These are phyloP conservation scores for Ophonus ardosiacus DNA, from an alignment of 2,888 invertebrate genomes.

Conservation along the genomic window DNA sequence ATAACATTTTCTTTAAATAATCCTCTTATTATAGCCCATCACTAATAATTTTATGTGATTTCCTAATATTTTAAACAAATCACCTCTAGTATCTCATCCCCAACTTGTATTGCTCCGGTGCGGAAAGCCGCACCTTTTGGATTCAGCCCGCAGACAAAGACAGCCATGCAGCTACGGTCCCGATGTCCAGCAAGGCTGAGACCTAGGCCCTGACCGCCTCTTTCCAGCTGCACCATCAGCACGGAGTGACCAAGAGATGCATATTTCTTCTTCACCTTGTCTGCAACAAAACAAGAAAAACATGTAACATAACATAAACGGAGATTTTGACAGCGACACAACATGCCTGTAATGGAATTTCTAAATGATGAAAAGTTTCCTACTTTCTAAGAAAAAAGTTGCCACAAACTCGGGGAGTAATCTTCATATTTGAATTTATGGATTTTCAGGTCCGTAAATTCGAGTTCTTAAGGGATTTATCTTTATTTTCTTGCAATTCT, in stretches of 20 bases:
- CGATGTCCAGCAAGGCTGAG: constrained; percentile 96
- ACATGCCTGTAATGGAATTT: constrained; percentile 14
- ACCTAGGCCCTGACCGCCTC: constrained; percentile 88
- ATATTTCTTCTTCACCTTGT: constrained; percentile 96
- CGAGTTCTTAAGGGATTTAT: constrained; percentile 21
- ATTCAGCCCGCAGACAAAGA: constrained; percentile 97
- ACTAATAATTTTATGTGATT: no score
- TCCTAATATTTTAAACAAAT: no score
- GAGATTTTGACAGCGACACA: background rate
- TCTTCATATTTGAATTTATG: constrained; percentile 28
- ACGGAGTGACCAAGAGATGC: constrained; percentile 84
- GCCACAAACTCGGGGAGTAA: constrained; percentile 5
- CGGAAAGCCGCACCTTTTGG: constrained; percentile 89
- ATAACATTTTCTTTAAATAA: no score
- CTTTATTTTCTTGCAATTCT: constrained; percentile 12
- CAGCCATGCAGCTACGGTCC: constrained; percentile 96
- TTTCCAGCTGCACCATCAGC: constrained; percentile 86
- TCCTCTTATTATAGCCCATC: no score
- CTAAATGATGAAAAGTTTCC: constrained; percentile 29
- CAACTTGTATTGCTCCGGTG: constrained; percentile 87
- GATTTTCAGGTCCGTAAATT: constrained; percentile 26
- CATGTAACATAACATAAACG: background rate
- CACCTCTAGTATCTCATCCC: constrained; percentile 97
- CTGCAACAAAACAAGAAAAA: constrained; percentile 77
- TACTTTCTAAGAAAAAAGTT: constrained; percentile 5